Evolutionary conservation across 1,140 invertebrate species (phyloP).

Genomic region (Protaetia brevitarsis): DNA sequence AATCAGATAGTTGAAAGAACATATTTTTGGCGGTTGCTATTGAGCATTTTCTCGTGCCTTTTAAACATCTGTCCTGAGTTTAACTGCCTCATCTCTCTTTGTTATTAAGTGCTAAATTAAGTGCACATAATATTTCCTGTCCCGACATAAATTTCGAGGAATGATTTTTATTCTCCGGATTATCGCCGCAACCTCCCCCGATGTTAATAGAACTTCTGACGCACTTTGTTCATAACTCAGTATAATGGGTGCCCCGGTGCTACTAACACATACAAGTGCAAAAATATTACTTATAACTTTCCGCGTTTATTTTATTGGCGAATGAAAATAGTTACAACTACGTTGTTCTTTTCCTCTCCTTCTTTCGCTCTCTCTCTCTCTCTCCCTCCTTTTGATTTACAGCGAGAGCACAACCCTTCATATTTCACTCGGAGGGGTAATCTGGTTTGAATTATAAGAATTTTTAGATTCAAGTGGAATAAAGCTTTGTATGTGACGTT

Average conservation of each 20-base stretch:
- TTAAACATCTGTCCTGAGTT: not conserved
- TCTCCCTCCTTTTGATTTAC: constrained; percentile 8
- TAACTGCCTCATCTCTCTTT: not conserved
- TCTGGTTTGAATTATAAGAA: constrained; percentile 23
- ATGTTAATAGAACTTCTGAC: constrained; percentile 37
- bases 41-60: not conserved
- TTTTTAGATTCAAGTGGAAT: constrained; percentile 21
- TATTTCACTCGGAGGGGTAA: constrained; percentile 20
- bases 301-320: constrained; percentile 27
- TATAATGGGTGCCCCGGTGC: constrained; percentile 29
- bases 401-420: constrained; percentile 14
- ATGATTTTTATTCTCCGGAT: constrained; percentile 40
- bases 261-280: constrained; percentile 28
- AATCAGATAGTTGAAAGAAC: too few species aligned
- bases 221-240: constrained; percentile 39
- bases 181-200: constrained; percentile 31
- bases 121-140: constrained; percentile 38
- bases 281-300: constrained; percentile 31
- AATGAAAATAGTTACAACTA: constrained; percentile 18
- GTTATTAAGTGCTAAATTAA: constrained; percentile 34
- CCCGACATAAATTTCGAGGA: constrained; percentile 32
- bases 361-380: not conserved
- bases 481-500: constrained; percentile 13
- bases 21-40: too few species aligned
- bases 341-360: constrained; percentile 1